Evolutionary conservation across 2,888 invertebrate species (phyloP), one percentile per base, ranked within the genome.

Genomic region (Calliopum simillimum): DNA sequence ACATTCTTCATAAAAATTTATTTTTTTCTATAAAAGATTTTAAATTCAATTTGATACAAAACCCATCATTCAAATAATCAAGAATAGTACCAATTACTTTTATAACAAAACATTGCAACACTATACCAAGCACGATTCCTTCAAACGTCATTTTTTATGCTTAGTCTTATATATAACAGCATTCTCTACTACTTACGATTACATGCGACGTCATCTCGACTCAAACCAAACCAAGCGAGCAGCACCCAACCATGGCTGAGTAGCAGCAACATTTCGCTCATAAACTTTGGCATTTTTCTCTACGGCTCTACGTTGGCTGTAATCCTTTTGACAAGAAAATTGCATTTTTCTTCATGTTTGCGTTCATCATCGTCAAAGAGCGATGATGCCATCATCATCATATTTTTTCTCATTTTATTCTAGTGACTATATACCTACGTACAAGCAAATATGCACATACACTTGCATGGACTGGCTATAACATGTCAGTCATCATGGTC

Each of bases 171-270:
- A 33, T 33, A 8, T 33, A 33, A 33, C 8, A 33, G 33, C 33
- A 33, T 33, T 33, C 33, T 33, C 33, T 33, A 33, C 33, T 33
- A 6, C 8, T 8, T 5, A 5, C 33, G 33, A n/a, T n/a, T n/a
- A n/a, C 33, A 8, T 33, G n/a, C 33, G 8, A 6, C 33, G 33
- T 33, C 33, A 33, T 33, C 33, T 33, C 8, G 8, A 33, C 33
- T 33, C 33, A 33, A 33, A 5, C 33, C 33, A 33, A 33, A 1
- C 33, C 8, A 33, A 33, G 61, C 76, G n/a, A n/a, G n/a, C 79
- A 75, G 71, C 51, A n/a, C 3, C 51, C 75, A 72, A 73, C 70
- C 74, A 73, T 74, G 76, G 80, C 78, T 74, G 77, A 77, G 23
- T 13, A 41, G 25, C 43, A 44, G 19, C 43, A 43, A n/a, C 61